phyloP scores from a whole-genome alignment of 2,113 vertebrate species.

The Vulpes ferrilata region DNA sequence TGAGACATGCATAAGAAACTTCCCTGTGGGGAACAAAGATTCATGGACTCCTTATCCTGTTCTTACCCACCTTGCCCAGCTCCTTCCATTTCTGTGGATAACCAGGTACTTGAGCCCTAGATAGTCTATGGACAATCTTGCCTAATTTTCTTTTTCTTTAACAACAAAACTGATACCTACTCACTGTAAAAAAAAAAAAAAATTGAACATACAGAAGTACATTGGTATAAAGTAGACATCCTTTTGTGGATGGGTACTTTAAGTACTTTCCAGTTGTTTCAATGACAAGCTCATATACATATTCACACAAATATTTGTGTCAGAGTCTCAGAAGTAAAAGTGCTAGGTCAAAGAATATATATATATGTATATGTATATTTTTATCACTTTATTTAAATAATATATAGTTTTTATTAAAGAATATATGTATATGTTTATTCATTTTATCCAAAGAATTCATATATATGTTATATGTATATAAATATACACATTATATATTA shows the following conservation, averaged over 20 bases:
- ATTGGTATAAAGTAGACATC: not conserved
- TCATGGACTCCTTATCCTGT: not conserved
- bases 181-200: not conserved
- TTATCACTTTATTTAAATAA: not conserved
- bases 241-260: not conserved
- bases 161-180: not conserved
- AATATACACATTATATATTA: not conserved
- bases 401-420: not conserved
- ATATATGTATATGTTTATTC: not conserved
- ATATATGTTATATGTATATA: not conserved
- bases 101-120: not conserved
- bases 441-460: not conserved
- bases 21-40: not conserved
- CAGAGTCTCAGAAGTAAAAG: not conserved
- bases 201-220: not conserved
- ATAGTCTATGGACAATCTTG: not conserved
- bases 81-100: not conserved
- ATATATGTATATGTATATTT: not conserved
- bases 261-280: not conserved
- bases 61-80: not conserved
- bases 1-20: not conserved
- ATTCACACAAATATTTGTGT: not conserved
- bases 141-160: constrained; percentile 10
- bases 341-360: not conserved
- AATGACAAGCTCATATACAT: not conserved